Conservation (phyloP, 2,797 vertebrate genomes). For the Brotula barbata region DNA sequence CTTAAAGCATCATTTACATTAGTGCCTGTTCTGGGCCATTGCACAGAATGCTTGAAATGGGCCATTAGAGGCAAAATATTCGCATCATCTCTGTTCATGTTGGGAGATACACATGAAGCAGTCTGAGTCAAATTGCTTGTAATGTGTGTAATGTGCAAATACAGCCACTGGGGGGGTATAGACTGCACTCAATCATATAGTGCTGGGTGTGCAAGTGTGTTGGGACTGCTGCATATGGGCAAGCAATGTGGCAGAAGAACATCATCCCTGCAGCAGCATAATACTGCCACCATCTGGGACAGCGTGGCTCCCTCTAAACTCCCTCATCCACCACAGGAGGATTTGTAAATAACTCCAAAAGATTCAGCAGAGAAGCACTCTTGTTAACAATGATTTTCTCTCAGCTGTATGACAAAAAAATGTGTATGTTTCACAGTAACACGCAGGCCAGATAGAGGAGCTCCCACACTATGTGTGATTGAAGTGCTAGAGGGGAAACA, state of each 20-base stretch:
- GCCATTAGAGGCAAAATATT: slow-evolving; percentile 69
- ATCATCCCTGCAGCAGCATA: slow-evolving; percentile 48
- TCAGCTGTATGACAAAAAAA: slow-evolving; percentile 20
- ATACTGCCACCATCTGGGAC: slow-evolving; percentile 74
- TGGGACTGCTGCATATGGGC: slow-evolving; percentile 44
- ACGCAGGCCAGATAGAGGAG: neutral
- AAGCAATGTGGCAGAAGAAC: slow-evolving; percentile 56
- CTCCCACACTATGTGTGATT: no score
- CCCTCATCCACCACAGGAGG: slow-evolving; percentile 35
- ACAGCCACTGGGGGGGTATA: slow-evolving; percentile 62
- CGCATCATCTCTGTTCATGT: slow-evolving; percentile 63
- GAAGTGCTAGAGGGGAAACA: slow-evolving; percentile 11
- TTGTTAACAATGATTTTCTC: slow-evolving; percentile 19
- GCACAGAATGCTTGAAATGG: slow-evolving; percentile 58
- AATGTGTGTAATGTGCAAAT: slow-evolving; percentile 71
- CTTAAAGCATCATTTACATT: slow-evolving; percentile 75
- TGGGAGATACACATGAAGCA: slow-evolving; percentile 64
- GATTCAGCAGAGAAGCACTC: slow-evolving; percentile 25
- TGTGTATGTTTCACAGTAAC: slow-evolving; percentile 19
- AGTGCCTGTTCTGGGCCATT: slow-evolving; percentile 67
- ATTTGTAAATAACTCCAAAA: slow-evolving; percentile 23
- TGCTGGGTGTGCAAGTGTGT: slow-evolving; percentile 41
- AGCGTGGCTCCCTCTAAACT: slow-evolving; percentile 24
- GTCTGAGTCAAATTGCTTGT: slow-evolving; percentile 67
- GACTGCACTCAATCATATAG: slow-evolving; percentile 53